These are phyloP conservation scores for Augiades crinisus DNA, from an alignment of 2,888 invertebrate species.

Conservation along the genomic window DNA sequence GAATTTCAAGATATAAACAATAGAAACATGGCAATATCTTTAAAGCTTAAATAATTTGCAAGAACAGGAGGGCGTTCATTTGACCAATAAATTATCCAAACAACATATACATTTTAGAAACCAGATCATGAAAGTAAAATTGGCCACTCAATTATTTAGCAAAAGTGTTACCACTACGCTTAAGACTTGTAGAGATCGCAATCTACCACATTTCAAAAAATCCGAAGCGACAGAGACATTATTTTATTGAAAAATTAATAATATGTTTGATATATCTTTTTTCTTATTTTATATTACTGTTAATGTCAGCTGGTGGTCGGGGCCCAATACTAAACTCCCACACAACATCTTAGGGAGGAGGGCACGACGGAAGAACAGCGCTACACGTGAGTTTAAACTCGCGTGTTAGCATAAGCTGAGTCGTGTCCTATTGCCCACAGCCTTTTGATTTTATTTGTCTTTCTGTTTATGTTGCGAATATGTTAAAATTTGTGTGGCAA, in stretches of 20 bases:
- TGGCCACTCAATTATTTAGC: conserved; percentile 33
- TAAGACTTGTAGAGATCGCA: conserved; percentile 6
- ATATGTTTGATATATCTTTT: background rate
- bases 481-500: too few relatives aligned
- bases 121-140: conserved; percentile 34
- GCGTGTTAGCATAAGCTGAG: too few relatives aligned
- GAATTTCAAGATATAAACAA: background rate
- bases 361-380: too few relatives aligned
- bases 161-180: conserved; percentile 29
- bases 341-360: too few relatives aligned
- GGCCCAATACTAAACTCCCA: too few relatives aligned
- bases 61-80: conserved; percentile 25
- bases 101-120: conserved; percentile 34
- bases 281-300: too few relatives aligned
- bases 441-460: too few relatives aligned
- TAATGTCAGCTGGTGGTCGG: too few relatives aligned
- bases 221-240: conserved; percentile 10
- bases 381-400: too few relatives aligned
- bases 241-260: conserved; percentile 6
- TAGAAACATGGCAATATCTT: background rate
- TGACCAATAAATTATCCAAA: conserved; percentile 31
- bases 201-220: conserved; percentile 1
- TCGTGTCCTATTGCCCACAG: too few relatives aligned
- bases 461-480: too few relatives aligned
- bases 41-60: conserved; percentile 65